These are phyloP conservation scores for Brachyhypopomus occidentalis DNA, from an alignment of 2,113 vertebrate genomes.

Conservation along the genomic window DNA sequence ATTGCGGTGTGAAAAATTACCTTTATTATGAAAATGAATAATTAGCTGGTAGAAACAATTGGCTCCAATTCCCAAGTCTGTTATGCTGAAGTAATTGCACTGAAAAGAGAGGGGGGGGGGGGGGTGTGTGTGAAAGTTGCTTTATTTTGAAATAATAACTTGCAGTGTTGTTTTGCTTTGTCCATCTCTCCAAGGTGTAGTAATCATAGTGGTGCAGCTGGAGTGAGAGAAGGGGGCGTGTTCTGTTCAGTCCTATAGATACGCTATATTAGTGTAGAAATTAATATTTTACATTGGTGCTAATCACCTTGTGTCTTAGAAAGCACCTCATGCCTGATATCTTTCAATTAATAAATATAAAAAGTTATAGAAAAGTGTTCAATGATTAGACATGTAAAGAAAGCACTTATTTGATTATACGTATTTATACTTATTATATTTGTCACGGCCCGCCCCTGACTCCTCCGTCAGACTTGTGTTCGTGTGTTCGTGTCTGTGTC, in stretches of 20 bases:
- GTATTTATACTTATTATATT: too few relatives aligned
- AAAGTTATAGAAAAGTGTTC: too few relatives aligned
- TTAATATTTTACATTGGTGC: neutral
- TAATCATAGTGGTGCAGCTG: slow-evolving; percentile 30
- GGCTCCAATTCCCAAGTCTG: slow-evolving; percentile 55
- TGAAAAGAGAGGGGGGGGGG: slow-evolving; percentile 42
- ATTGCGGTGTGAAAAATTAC: slow-evolving; percentile 65
- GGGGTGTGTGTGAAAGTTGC: slow-evolving; percentile 48
- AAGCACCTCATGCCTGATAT: too few relatives aligned
- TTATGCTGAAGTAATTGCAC: slow-evolving; percentile 62
- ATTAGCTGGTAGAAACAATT: slow-evolving; percentile 47
- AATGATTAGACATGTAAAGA: neutral
- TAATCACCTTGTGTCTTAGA: too few relatives aligned
- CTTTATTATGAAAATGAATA: slow-evolving; percentile 57
- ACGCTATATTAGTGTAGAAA: neutral
- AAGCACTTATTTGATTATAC: neutral
- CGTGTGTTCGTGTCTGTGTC: too few relatives aligned
- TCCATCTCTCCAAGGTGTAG: slow-evolving; percentile 21
- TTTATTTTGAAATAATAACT: slow-evolving; percentile 56
- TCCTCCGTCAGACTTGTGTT: too few relatives aligned
- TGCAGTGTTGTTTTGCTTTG: slow-evolving; percentile 25
- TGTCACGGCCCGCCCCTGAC: too few relatives aligned
- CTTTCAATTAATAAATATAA: neutral
- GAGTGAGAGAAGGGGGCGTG: neutral
- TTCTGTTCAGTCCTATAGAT: slow-evolving; percentile 3